A percentile compares a stretch with the other conserved stretches of the same genome.
Conservation (phyloP, 2,888 invertebrate genomes). For the Cheiracanthium punctorium region DNA sequence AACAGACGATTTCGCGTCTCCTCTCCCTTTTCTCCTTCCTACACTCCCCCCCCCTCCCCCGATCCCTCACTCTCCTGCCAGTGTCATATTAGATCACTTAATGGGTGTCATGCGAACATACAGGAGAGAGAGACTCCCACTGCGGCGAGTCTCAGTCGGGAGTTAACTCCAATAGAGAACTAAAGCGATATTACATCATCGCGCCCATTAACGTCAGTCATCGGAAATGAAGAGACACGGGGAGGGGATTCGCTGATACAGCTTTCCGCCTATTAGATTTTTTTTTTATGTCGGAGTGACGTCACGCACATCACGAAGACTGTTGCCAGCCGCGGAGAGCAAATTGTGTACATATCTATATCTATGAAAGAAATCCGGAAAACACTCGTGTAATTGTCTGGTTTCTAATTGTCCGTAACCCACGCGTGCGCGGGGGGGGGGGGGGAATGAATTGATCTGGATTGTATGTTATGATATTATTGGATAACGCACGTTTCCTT, state of each 20-base stretch:
- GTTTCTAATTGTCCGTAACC: no score
- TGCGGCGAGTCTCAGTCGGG: no score
- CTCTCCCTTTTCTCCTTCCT: neutral
- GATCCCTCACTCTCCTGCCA: no score
- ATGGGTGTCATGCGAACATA: neutral
- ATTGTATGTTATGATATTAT: no score
- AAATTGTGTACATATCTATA: no score
- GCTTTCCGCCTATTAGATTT: slow-evolving; percentile 36
- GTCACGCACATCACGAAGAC: slow-evolving; percentile 64
- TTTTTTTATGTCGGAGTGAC: slow-evolving; percentile 8
- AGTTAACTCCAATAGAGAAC: slow-evolving; percentile 11
- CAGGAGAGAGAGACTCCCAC: neutral
- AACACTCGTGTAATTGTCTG: slow-evolving; percentile 57
- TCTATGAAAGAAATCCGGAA: slow-evolving; percentile 53
- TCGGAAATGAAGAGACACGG: slow-evolving; percentile 44
- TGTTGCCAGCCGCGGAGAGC: slow-evolving; percentile 30
- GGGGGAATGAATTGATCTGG: no score
- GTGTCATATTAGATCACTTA: neutral
- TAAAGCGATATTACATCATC: slow-evolving; percentile 39
- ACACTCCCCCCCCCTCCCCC: no score
- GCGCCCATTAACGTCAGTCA: slow-evolving; percentile 47
- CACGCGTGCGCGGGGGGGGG: no score
- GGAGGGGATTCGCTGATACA: neutral
- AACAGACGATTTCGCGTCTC: neutral
- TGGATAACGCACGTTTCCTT: no score